phyloP scores from a whole-genome alignment of 2,888 invertebrate species.

The Ennomos quercinarius region DNA sequence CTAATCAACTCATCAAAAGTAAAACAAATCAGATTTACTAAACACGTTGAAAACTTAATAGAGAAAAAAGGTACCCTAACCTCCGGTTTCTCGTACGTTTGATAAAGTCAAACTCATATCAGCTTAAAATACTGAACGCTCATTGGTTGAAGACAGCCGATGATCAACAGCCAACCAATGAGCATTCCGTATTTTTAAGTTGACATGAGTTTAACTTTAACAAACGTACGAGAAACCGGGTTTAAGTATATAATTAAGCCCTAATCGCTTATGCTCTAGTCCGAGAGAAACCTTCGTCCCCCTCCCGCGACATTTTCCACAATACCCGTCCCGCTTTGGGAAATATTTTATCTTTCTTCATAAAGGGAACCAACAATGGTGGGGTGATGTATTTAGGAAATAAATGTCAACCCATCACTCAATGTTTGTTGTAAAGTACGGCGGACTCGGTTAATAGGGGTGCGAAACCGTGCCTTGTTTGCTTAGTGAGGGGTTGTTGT shows the following conservation, averaged over 20 bases:
- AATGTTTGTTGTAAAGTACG: slow-evolving; percentile 60
- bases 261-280: slow-evolving; percentile 19
- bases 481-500: not conserved
- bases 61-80: too few relatives aligned
- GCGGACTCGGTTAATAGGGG: slow-evolving; percentile 42
- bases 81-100: too few relatives aligned
- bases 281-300: slow-evolving; percentile 39
- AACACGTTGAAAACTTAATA: too few relatives aligned
- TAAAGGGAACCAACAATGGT: slow-evolving; percentile 78
- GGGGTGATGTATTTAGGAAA: slow-evolving; percentile 78
- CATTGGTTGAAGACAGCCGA: too few relatives aligned
- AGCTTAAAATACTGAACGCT: too few relatives aligned
- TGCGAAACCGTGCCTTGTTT: slow-evolving; percentile 14
- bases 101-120: too few relatives aligned
- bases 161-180: too few relatives aligned
- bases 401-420: slow-evolving; percentile 81
- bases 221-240: too few relatives aligned
- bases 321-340: slow-evolving; percentile 70
- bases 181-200: too few relatives aligned
- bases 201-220: too few relatives aligned
- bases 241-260: not conserved
- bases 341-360: slow-evolving; percentile 83
- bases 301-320: slow-evolving; percentile 71
- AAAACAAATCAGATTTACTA: too few relatives aligned
- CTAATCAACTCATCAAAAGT: too few relatives aligned